Evolutionary conservation across 2,113 vertebrate genomes (phyloP), one percentile per base, ranked within the genome.

Genomic region (Blennius ocellaris): DNA sequence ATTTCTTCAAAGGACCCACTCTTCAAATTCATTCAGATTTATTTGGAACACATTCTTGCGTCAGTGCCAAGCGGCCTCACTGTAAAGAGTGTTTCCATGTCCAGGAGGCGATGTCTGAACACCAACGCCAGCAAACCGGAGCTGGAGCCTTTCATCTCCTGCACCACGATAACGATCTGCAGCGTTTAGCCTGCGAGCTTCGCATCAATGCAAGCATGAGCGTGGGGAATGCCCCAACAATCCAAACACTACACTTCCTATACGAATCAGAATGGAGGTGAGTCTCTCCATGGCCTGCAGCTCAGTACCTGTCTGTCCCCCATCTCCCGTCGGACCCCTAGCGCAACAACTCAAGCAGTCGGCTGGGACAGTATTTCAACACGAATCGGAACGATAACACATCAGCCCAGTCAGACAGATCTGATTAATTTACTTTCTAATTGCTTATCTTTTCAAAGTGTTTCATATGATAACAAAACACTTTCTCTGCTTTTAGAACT

Each of bases 191-290:
- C 37, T 54, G 41, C 59, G 47, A 59, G 78, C 30, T 81, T 9
- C 76, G 83, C 87, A 87, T 82, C 56, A 84, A 85, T 36, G 84
- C 86, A 63, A 76, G 50, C 47, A 50, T 90, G 88, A 90, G 72
- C 58, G 7, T 43, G 38, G 72, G 84, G 84, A 93, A 90, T 90
- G 80, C 70, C 62, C 66, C 56, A 45, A 70, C 48, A 52, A 64
- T 69, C 39, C 79, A 84, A 66, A 51, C 44, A 16, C 43, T 48
- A 7, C 58, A 45, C 48, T 72, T 21, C 39, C 62, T 73, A 38
- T 43, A 54, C 43, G 59, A 53, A 56, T 71, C 81, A 72, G 60
- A 80, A 70, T 51, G 7, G 45, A 50, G 51, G 39, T 7, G 53
- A 41, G 36, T 69, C 49, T 69, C 51, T 68, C 11, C 17, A 16